Percentiles rank a stretch among this genome's conserved stretches.
Conservation (phyloP, 2,113 vertebrate species). For the Podarcis muralis region DNA sequence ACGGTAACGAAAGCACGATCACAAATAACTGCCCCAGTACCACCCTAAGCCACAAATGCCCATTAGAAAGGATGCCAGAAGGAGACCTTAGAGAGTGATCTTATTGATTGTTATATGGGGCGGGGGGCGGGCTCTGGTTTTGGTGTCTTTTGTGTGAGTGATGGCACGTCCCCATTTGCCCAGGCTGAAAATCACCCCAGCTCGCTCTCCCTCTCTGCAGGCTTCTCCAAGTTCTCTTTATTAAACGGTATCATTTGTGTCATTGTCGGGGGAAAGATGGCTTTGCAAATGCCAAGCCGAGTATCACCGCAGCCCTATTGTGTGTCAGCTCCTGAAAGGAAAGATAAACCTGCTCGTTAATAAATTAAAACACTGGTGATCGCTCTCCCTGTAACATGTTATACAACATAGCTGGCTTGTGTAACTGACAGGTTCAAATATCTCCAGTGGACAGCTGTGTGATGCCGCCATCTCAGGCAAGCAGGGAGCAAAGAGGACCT, state of each 20-base stretch:
- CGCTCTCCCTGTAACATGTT: fast-evolving
- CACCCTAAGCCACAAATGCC: too few relatives aligned
- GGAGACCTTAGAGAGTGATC: too few relatives aligned
- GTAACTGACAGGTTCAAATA: background rate
- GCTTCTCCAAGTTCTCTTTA: background rate
- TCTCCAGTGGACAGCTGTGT: conserved; percentile 1
- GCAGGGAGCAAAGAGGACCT: background rate
- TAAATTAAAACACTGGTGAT: conserved; percentile 23
- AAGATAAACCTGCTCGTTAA: conserved; percentile 11
- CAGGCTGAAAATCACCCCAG: background rate
- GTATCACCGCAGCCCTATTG: background rate
- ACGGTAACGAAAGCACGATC: too few relatives aligned
- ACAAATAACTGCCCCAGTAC: too few relatives aligned
- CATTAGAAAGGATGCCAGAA: too few relatives aligned
- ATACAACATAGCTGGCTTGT: background rate
- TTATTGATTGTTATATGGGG: too few relatives aligned
- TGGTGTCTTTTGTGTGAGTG: too few relatives aligned
- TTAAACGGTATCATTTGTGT: background rate
- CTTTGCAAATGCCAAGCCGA: fast-evolving
- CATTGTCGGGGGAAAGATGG: background rate
- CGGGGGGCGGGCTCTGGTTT: too few relatives aligned
- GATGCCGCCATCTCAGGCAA: conserved; percentile 5
- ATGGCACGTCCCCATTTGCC: background rate
- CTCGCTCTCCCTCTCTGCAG: background rate
- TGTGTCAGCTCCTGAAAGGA: conserved; percentile 33